Base-by-base conservation (phyloP, 1,140 invertebrate species). In the Atta colombica region DNA sequence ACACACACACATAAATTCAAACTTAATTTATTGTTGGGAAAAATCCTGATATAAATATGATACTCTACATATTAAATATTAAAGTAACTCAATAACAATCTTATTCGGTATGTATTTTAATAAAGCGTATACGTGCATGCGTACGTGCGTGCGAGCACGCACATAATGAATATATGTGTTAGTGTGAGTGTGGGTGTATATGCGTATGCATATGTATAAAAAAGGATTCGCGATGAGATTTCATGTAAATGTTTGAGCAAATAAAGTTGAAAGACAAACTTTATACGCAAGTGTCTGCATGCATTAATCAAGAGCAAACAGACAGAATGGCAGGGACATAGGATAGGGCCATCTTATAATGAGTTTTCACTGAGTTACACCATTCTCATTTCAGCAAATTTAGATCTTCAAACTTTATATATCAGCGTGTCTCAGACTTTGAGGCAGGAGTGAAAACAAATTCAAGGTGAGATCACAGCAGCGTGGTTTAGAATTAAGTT, bases 341-440 rank as follows among this genome's bases (percentile, higher is more conserved):
- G 94, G 93, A 94, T 94, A 94, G 94, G 94, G 94, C 93, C 93
- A 95, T 94, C 93, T 91, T 93, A 89, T 84, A 91, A 89, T 91
- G 88, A 94, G 88, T 93, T 92, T 92, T 89, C 92, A 90, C 87
- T 90, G 88, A 92, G 93, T 94, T 95, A 94, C 92, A 95, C 92
- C 92, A 93, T 96, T 96, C 94, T 95, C 94, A 94, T 96, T 96
- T 96, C 96, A 96, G 96, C 95, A 96, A 96, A 95, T 96, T 95
- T 96, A 96, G 96, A 96, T 95, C 96, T 94, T 94, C 95, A 94
- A 96, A 95, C 95, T 95, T 95, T 95, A 95, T 95, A 95, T 96
- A 96, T 95, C 96, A 96, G 95, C 96, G 96, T 95, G 96, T 96
- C 95, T 96, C 96, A 95, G 96, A 96, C 95, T 96, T 95, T 96